Base-by-base conservation (phyloP, 2,113 vertebrate species). In the Melanocharis versteri region DNA sequence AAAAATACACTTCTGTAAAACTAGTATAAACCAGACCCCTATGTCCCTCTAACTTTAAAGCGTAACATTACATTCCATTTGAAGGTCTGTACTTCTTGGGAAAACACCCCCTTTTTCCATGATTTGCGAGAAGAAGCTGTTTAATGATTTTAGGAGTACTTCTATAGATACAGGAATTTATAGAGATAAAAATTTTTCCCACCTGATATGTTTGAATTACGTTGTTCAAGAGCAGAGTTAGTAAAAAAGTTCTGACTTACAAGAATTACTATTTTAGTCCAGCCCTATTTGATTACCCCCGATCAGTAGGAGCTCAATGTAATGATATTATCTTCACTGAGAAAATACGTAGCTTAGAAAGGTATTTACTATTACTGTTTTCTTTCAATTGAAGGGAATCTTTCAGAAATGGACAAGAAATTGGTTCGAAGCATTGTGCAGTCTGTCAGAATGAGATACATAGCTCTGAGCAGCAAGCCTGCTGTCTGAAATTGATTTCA, bases 401-500 rank as follows among this genome's bases (percentile, higher is more conserved):
- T 83, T 65, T 93, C 82, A 88, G 78, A 88, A 95, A 90, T 80
- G 11, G 62, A 66, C 27, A 83, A 70, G 42, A 96, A 80, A 95
- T 88, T 90, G 70, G 75, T 88, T 69, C 65, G 48, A 82, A 91
- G 45, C 57, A 53, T 57, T 93, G 84, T 86, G 47, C 57, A 85
- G 62, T 76, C 71, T 83, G 47, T 20, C 60, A 95, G 69, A 93
- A 91, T 3, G 7, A 79, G 68, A 91, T 84, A 40, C 24, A 61
- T 73, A 77, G 27, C 62, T 88, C 39, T 80, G 66, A 80, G 35
- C 45, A 86, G 62, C 54, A 87, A 33, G 44, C 39, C 22, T 77
- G 57, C 70, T 91, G 58, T 40, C 51, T 88, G 78, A 94, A 95
- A 91, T 95, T 6, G 3, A 62, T 94, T 87, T 94, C 58, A 73